phyloP scores from a whole-genome alignment of 1,140 invertebrate genomes.

The Melipona quadrifasciata region DNA sequence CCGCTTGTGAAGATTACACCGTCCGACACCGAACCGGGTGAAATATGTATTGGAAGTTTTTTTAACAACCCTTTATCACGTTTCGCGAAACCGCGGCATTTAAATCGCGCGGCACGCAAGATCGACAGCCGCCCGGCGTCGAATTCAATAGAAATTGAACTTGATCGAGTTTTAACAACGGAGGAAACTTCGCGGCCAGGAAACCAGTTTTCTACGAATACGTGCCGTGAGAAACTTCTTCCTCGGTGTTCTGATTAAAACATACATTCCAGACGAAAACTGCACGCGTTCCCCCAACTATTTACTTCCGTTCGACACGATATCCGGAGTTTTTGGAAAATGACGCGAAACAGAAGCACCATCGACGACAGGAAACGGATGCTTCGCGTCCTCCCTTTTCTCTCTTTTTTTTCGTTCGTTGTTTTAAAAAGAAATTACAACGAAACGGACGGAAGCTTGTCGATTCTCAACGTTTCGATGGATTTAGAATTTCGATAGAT shows the following conservation, averaged over 20 bases:
- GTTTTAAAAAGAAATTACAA: constrained; percentile 14
- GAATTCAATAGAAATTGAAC: constrained; percentile 7
- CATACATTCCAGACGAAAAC: not conserved
- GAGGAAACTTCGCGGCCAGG: not conserved
- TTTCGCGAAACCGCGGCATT: not conserved
- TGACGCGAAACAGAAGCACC: not conserved
- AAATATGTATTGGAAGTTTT: not conserved
- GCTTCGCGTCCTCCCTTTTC: not conserved
- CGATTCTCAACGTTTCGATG: not conserved
- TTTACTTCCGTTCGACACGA: not conserved
- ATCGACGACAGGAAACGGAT: not conserved
- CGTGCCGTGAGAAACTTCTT: not conserved
- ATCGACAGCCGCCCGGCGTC: not conserved
- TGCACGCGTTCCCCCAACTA: not conserved
- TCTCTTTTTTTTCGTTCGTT: not conserved
- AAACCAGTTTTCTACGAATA: not conserved
- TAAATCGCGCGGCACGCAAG: not conserved
- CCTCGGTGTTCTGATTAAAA: not conserved
- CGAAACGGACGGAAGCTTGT: not conserved
- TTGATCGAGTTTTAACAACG: not conserved
- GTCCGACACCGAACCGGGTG: not conserved
- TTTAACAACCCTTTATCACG: not conserved
- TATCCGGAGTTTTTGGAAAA: not conserved
- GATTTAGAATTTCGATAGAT: too few relatives aligned
- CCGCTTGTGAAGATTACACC: not conserved